phyloP scores from a whole-genome alignment of 2,113 vertebrate genomes.

The Cryptotis parvus region DNA sequence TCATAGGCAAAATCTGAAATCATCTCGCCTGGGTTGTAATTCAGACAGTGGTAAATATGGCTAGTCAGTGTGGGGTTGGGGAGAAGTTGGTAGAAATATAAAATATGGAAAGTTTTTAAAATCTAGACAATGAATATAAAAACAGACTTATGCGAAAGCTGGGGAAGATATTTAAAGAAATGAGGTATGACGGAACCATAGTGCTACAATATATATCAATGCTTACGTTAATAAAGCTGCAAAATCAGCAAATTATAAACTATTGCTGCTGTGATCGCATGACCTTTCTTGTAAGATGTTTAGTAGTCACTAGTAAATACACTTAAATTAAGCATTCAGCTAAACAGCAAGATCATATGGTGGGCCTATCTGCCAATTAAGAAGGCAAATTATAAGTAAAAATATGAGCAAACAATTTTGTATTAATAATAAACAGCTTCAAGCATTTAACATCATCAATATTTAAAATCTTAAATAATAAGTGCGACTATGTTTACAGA shows the following conservation, averaged over 20 bases:
- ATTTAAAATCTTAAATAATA: slow-evolving; percentile 90
- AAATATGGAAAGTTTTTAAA: slow-evolving; percentile 77
- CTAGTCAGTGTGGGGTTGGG: slow-evolving; percentile 25
- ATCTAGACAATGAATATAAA: slow-evolving; percentile 83
- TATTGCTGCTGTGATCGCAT: slow-evolving; percentile 70
- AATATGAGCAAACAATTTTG: slow-evolving; percentile 86
- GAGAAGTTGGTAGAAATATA: slow-evolving; percentile 79
- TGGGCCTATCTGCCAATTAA: slow-evolving; percentile 80
- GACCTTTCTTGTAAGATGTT: slow-evolving; percentile 75
- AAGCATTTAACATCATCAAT: slow-evolving; percentile 87
- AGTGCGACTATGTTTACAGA: slow-evolving; percentile 93
- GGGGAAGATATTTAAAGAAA: slow-evolving; percentile 80
- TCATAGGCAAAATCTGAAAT: slow-evolving; percentile 83
- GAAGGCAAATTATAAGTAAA: slow-evolving; percentile 87
- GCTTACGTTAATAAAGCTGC: slow-evolving; percentile 76
- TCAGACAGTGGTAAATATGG: slow-evolving; percentile 76
- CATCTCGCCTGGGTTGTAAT: slow-evolving; percentile 79
- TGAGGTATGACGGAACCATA: slow-evolving; percentile 86
- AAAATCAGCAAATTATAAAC: slow-evolving; percentile 76
- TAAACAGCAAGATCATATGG: slow-evolving; percentile 81
- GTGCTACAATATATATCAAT: slow-evolving; percentile 83
- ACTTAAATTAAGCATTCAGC: slow-evolving; percentile 85
- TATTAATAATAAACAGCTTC: slow-evolving; percentile 87
- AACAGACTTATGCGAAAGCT: slow-evolving; percentile 71
- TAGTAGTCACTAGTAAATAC: slow-evolving; percentile 82